Conservation (phyloP, 2,797 vertebrate species). For the Hippocampus kuda region DNA sequence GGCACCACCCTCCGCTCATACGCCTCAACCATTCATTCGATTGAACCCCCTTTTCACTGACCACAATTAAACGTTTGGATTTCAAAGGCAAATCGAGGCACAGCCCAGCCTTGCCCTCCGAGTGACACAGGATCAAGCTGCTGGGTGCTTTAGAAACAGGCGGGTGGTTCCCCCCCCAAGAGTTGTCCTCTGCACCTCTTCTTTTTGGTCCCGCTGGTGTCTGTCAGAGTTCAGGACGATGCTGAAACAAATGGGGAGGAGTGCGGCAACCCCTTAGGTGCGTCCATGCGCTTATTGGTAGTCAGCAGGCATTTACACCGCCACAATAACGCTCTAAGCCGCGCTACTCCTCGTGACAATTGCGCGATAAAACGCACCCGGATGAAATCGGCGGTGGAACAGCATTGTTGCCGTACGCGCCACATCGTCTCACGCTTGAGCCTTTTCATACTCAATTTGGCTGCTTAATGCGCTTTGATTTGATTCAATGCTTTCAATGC, state of each 20-base stretch:
- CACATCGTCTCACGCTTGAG: constrained; percentile 13
- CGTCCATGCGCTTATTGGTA: constrained; percentile 58
- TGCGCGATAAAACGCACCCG: constrained; percentile 19
- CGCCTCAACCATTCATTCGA: constrained; percentile 62
- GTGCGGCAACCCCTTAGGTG: constrained; percentile 51
- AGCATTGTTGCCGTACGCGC: constrained; percentile 9
- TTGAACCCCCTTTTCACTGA: constrained; percentile 64
- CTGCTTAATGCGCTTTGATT: constrained; percentile 21
- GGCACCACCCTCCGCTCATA: constrained; percentile 54
- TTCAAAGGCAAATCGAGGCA: constrained; percentile 70
- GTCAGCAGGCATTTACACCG: constrained; percentile 53
- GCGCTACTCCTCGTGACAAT: constrained; percentile 29
- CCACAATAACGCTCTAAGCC: constrained; percentile 46
- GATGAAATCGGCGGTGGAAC: constrained; percentile 10
- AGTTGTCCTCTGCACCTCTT: constrained; percentile 62
- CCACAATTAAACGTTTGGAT: constrained; percentile 73
- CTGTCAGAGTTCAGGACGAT: constrained; percentile 55
- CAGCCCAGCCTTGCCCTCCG: constrained; percentile 57
- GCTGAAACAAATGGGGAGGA: constrained; percentile 57
- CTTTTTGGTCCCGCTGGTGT: constrained; percentile 57
- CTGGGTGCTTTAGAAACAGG: constrained; percentile 53
- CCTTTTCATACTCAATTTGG: constrained; percentile 22
- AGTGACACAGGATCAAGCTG: constrained; percentile 72
- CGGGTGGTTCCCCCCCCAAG: constrained; percentile 60
- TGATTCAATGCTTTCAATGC: constrained; percentile 13